phyloP scores from a whole-genome alignment of 2,113 vertebrate genomes.

The Oryctolagus cuniculus region DNA sequence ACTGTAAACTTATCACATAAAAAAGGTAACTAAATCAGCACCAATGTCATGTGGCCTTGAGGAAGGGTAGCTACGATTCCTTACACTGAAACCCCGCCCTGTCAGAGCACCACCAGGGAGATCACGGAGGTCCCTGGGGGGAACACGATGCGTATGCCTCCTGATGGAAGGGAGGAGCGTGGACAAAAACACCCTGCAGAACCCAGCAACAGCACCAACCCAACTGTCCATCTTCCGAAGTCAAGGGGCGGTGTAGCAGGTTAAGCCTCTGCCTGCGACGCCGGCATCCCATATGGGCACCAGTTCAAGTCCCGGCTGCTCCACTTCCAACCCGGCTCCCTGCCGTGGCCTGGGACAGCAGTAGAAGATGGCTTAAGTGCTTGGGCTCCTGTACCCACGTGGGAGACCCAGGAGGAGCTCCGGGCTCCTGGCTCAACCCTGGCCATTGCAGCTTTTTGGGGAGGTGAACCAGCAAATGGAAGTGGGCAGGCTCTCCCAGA shows the following conservation, averaged over 20 bases:
- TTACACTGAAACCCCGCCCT: background rate
- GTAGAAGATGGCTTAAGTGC: no score
- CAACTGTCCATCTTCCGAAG: background rate
- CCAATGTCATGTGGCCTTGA: background rate
- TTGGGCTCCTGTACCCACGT: no score
- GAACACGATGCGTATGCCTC: background rate
- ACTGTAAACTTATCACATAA: background rate
- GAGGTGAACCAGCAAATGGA: no score
- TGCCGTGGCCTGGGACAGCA: no score
- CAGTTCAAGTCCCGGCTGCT: no score
- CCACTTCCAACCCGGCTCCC: no score
- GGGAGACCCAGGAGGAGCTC: no score
- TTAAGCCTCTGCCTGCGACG: no score
- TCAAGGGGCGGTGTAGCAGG: background rate
- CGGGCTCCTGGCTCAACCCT: no score
- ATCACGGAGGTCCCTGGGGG: background rate
- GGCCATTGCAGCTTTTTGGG: no score
- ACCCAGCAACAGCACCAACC: background rate
- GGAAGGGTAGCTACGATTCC: background rate
- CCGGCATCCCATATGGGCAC: no score
- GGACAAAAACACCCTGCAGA: background rate
- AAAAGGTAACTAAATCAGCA: background rate
- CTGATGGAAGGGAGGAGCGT: background rate
- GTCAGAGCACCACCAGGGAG: background rate
- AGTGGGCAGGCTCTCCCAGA: background rate